Base-by-base conservation (phyloP, 2,797 vertebrate genomes). In the Clarias pachynema region DNA sequence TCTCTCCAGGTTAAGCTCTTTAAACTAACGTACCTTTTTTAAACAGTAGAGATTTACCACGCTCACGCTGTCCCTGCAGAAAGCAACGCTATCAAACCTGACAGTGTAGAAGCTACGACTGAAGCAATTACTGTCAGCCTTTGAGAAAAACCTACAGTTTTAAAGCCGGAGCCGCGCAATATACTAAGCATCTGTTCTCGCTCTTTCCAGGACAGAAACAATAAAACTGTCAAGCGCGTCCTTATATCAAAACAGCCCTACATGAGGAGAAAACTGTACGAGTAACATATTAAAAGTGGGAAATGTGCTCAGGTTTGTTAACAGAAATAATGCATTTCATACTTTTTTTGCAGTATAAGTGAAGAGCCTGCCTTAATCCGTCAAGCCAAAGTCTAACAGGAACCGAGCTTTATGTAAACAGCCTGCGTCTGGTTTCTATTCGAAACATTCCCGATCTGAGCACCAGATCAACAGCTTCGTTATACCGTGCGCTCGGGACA, bases 381-480 rank as follows among this genome's bases (percentile, higher is more conserved):
- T 85, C 60, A n/a, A 65, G 22, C 72, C 72, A 16, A 40, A 7
- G 56, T 22, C 44, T 3, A 69, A 74, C 62, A 44, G 40, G 84
- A 74, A 56, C 40, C 56, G 56, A 2, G 63, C 29, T 40, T 79
- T 4, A 26, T 18, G 53, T 59, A 60, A 77, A 78, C 59, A 16
- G 24, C 66, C 53, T 26, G 49, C 66, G 53, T 81, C 59, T 20
- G 62, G 59, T n/a, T 84, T 20, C 65, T 56, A 70, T 49, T 63
- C 40, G 40, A 78, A 87, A 79, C 70, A 87, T 85, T 66, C 70
- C 63, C n/a, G 74, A 82, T 83, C 79, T 65, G 31, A 73, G 81
- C 80, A 83, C 59, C 77, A 79, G 72, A 80, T 69, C 62, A 82
- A 75, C 79, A 70, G 62, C 73, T 77, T 81, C n/a, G 20, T 81